Base-by-base conservation (phyloP, 2,888 invertebrate species). In the Drosophila quinaria region DNA sequence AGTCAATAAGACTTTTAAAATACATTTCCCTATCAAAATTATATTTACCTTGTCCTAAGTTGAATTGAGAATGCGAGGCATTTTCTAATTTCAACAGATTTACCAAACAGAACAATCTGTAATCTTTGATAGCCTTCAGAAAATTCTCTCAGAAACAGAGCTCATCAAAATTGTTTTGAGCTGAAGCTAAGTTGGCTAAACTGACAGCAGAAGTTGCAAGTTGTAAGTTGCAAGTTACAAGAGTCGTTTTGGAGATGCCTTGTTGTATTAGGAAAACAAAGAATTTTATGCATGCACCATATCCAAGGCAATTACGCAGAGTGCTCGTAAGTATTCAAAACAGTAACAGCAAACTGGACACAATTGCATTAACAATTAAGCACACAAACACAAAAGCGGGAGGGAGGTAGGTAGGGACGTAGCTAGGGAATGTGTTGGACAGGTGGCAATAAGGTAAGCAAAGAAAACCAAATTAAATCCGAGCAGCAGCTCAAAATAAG, bases 301-400 rank as follows among this genome's bases (percentile, higher is more conserved):
- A 70, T 74, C 41, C 68, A 70, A 69, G 80, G 67, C 86, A 85
- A 85, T 85, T 85, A 85, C 70, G 74, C 69, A 84, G 78, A 85
- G 84, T 85, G 84, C 84, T 63, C 52, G 19, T 64, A 75, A 83
- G 80, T 80, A 80, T 58, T 64, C 66, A 63, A 74, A 64, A 61
- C 35, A 60, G 46, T 33, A 68, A 54, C 52, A 54, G 31, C 51
- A 74, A 74, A 74, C 70, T 83, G 78, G 62, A 78, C 84, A 78
- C 80, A 83, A 84, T 81, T 80, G 78, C 83, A 84, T 83, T 85
- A 85, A 77, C 77, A 81, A 79, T 69, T 79, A 58, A 69, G 68
- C 58, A 70, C 44, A 77, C 58, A 70, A 33, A 77, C 33, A 50
- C n/a, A 51, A 50, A 46, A 22, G n/a, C 1, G 47, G 44, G 25